Conservation (phyloP, 2,888 invertebrate species). For the Caenorhabditis sulstoni region DNA sequence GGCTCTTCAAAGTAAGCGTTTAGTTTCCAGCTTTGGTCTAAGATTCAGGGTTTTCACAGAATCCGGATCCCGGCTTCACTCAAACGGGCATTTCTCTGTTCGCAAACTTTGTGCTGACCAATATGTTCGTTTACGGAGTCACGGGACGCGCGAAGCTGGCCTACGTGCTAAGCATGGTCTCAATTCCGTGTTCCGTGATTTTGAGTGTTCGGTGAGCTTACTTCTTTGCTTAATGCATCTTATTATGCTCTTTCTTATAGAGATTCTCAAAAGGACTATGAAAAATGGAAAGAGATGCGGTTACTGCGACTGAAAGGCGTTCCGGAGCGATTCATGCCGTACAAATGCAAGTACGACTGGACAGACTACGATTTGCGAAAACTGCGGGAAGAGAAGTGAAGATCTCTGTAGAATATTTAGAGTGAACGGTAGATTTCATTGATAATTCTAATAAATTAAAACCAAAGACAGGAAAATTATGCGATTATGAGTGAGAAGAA, state of each 20-base stretch:
- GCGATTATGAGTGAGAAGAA: not conserved
- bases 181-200: constrained; percentile 70
- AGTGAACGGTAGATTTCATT: constrained; percentile 15
- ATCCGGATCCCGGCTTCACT: constrained; percentile 73
- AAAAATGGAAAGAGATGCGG: constrained; percentile 73
- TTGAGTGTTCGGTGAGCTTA: constrained; percentile 54
- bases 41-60: constrained; percentile 7
- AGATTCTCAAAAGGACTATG: constrained; percentile 73
- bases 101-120: constrained; percentile 69
- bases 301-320: constrained; percentile 69
- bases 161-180: constrained; percentile 62
- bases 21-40: no score
- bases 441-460: constrained; percentile 4
- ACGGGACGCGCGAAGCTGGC: constrained; percentile 70
- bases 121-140: constrained; percentile 74
- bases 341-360: constrained; percentile 77
- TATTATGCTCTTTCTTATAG: constrained; percentile 20
- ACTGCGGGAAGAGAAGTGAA: constrained; percentile 27
- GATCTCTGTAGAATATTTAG: constrained; percentile 7
- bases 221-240: not conserved
- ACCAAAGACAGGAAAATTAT: constrained; percentile 30
- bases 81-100: constrained; percentile 69
- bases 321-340: constrained; percentile 73
- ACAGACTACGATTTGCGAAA: constrained; percentile 67
- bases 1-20: constrained; percentile 55